Percentiles rank a stretch among this genome's conserved stretches.
These are phyloP conservation scores for Psittacula echo DNA, from an alignment of 2,797 vertebrate species.

Conservation along the genomic window DNA sequence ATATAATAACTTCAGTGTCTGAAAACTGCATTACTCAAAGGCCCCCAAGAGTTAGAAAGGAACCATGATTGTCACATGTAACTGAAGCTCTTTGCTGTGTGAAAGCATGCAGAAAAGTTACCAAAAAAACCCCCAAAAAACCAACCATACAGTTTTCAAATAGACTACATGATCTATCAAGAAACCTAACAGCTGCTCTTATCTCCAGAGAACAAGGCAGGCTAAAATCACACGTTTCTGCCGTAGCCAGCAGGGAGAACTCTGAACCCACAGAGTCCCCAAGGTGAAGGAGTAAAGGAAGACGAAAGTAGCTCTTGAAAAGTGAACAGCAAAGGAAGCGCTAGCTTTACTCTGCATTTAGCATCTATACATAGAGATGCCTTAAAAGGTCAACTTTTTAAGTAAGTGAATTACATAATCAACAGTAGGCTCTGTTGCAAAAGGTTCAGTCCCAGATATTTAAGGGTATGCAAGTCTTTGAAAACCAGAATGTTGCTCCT, in stretches of 20 bases:
- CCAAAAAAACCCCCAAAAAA: not conserved
- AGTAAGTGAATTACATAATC: not conserved
- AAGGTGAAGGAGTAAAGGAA: not conserved
- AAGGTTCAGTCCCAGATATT: not conserved
- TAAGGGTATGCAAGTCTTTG: not conserved
- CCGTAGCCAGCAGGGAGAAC: slow-evolving; percentile 48
- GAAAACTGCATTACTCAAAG: not conserved
- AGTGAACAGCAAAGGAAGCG: not conserved
- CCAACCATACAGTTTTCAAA: not conserved
- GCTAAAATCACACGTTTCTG: not conserved
- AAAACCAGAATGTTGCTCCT: not conserved
- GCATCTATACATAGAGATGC: not conserved
- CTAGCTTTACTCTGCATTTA: not conserved
- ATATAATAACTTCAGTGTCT: not conserved
- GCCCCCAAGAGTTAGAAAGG: not conserved
- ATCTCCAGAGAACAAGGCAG: not conserved
- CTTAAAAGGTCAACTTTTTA: not conserved
- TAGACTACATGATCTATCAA: not conserved
- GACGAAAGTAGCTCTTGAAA: not conserved
- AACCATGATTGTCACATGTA: not conserved
- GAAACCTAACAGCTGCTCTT: not conserved
- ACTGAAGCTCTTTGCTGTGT: not conserved
- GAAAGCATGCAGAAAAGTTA: not conserved
- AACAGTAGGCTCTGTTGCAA: not conserved
- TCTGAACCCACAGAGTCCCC: not conserved